These are phyloP conservation scores for Thamnophis sirtalis DNA, from an alignment of 2,113 vertebrate genomes.

Conservation along the genomic window DNA sequence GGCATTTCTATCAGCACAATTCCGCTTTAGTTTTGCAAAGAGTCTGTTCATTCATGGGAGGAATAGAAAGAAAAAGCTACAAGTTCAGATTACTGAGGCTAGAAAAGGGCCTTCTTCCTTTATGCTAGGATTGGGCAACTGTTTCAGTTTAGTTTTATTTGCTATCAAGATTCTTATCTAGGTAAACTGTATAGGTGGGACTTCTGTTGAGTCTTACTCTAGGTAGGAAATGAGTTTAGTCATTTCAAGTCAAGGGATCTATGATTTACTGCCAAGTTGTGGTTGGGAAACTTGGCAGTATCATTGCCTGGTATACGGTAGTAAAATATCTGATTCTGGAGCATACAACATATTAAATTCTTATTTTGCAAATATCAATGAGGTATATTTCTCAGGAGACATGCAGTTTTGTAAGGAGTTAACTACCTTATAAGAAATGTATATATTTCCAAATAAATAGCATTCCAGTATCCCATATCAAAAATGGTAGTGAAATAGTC, in stretches of 20 bases:
- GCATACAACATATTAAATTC: background rate
- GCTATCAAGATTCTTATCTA: background rate
- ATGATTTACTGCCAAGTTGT: background rate
- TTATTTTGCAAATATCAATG: background rate
- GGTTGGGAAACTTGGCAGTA: background rate
- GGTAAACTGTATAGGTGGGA: background rate
- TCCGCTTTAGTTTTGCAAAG: background rate
- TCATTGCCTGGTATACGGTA: background rate
- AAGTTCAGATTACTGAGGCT: background rate
- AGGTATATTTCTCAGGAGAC: background rate
- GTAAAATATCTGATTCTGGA: background rate
- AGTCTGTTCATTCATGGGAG: background rate
- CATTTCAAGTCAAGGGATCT: background rate
- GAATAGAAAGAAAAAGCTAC: background rate
- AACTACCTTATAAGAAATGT: background rate
- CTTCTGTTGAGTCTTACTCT: background rate
- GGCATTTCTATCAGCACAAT: background rate
- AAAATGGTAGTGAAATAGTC: background rate
- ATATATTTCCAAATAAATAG: background rate
- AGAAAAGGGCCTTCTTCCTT: background rate
- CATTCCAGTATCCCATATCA: background rate
- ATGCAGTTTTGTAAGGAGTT: background rate
- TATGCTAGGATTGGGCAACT: background rate
- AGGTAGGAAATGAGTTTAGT: background rate
- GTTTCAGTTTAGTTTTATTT: background rate